Evolutionary conservation across 1,140 invertebrate species (phyloP).

Genomic region (Oedothorax gibbosus): DNA sequence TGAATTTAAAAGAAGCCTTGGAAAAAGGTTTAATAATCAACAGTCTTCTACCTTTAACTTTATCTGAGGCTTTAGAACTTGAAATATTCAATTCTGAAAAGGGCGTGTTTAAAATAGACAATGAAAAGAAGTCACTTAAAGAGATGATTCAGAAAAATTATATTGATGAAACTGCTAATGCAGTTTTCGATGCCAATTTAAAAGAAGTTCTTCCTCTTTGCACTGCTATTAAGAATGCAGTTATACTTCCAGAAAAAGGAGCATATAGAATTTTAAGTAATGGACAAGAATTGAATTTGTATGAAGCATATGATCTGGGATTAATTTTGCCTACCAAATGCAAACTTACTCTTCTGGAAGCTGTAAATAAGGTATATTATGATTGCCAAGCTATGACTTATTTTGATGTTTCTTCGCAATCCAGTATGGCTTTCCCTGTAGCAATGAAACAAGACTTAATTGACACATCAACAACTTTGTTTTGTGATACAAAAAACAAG

Average conservation of each 20-base stretch:
- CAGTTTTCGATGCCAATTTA: slow-evolving; percentile 6
- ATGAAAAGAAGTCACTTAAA: slow-evolving; percentile 41
- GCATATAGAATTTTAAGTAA: slow-evolving; percentile 77
- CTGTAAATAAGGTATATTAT: slow-evolving; percentile 87
- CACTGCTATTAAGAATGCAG: slow-evolving; percentile 85
- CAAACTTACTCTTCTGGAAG: slow-evolving; percentile 85
- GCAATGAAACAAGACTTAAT: slow-evolving; percentile 83
- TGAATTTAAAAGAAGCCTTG: slow-evolving; percentile 80
- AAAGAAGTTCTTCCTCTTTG: slow-evolving; percentile 78
- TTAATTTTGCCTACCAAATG: slow-evolving; percentile 84
- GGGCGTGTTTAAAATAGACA: slow-evolving; percentile 82
- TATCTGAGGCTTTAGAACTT: slow-evolving; percentile 83
- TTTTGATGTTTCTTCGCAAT: slow-evolving; percentile 78
- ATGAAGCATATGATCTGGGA: slow-evolving; percentile 83
- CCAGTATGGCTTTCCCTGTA: slow-evolving; percentile 80
- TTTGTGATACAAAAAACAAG: slow-evolving; percentile 75
- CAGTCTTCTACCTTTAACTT: slow-evolving; percentile 71
- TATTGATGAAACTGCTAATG: slow-evolving; percentile 15
- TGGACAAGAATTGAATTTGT: slow-evolving; percentile 79
- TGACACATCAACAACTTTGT: slow-evolving; percentile 83
- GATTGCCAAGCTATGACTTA: slow-evolving; percentile 81
- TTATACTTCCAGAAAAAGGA: slow-evolving; percentile 83
- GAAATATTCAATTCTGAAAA: slow-evolving; percentile 81
- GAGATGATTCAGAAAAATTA: slow-evolving; percentile 14
- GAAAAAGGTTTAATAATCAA: slow-evolving; percentile 79